phyloP scores from a whole-genome alignment of 2,797 vertebrate species.

The Nasua narica region DNA sequence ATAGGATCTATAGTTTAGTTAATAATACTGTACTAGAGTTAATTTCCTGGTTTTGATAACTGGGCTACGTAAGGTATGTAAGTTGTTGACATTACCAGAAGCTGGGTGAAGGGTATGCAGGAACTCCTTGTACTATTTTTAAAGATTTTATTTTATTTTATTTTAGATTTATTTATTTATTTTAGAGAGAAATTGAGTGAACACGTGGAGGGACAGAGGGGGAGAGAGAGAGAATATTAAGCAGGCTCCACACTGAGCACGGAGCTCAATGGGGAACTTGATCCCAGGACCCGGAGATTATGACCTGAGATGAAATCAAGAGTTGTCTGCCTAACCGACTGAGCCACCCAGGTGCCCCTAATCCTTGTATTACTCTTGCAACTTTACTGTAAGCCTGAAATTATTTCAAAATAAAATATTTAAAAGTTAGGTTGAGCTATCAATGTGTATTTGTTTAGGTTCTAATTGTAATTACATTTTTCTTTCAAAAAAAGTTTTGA shows the following conservation, averaged over 20 bases:
- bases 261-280: not conserved
- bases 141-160: not conserved
- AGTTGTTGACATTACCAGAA: slow-evolving; percentile 9
- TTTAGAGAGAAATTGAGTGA: not conserved
- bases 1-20: not conserved
- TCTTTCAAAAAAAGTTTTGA: slow-evolving; percentile 4
- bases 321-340: not conserved
- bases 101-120: not conserved
- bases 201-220: not conserved
- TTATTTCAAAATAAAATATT: slow-evolving; percentile 35
- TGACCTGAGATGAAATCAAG: not conserved
- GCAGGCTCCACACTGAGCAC: not conserved
- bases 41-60: slow-evolving; percentile 34
- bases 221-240: not conserved
- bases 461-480: not conserved
- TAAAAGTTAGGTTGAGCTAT: not conserved
- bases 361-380: not conserved
- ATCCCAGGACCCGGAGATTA: not conserved
- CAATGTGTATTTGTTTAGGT: not conserved
- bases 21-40: not conserved
- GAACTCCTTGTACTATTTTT: not conserved
- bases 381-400: slow-evolving; percentile 21
- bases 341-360: not conserved
- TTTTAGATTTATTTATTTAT: not conserved
- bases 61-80: not conserved